Evolutionary conservation across 2,113 vertebrate genomes (phyloP).

Genomic region (Oreochromis tanganicae): DNA sequence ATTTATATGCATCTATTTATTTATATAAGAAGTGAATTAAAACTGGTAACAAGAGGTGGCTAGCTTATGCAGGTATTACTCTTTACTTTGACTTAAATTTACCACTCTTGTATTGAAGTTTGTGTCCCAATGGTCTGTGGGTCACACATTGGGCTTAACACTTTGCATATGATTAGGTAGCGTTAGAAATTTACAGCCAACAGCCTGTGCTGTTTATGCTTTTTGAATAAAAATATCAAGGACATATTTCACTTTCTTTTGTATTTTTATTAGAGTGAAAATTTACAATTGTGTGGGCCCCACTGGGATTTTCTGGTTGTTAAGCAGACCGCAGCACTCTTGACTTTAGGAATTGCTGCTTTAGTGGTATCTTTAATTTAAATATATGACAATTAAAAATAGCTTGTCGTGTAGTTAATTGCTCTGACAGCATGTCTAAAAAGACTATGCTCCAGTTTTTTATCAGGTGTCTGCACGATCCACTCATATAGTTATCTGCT

Average conservation of each 20-base stretch:
- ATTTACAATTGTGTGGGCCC: neutral
- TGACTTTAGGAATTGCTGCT: neutral
- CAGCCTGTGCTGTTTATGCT: neutral
- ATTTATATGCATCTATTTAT: neutral
- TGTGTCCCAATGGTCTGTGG: neutral
- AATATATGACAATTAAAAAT: neutral
- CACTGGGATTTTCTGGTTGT: neutral
- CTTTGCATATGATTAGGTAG: neutral
- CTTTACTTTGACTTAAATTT: neutral
- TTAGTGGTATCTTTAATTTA: neutral
- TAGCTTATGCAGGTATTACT: neutral
- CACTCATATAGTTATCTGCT: neutral
- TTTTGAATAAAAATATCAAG: neutral
- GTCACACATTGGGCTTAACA: neutral
- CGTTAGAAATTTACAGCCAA: neutral
- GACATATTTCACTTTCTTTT: neutral
- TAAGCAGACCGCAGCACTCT: neutral
- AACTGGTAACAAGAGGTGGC: neutral
- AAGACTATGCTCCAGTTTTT: neutral
- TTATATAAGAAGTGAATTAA: neutral
- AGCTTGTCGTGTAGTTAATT: neutral
- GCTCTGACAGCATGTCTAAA: neutral
- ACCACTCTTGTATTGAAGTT: neutral
- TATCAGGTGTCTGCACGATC: neutral
- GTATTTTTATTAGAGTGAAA: neutral